Base-by-base conservation (phyloP, 2,113 vertebrate genomes). In the Brienomyrus longianalis region DNA sequence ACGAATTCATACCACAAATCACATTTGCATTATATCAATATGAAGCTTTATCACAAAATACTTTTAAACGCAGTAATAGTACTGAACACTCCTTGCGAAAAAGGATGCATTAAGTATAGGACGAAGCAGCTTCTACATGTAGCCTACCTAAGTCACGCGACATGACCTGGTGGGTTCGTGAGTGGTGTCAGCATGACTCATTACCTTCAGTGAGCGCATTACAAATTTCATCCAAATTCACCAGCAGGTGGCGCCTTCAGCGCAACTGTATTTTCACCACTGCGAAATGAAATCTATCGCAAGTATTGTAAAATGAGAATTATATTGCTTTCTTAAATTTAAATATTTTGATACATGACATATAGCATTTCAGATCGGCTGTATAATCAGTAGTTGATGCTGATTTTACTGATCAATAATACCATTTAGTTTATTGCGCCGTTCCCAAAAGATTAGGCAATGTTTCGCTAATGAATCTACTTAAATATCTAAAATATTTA, bases 221-320 rank as follows among this genome's bases (percentile, higher is more conserved):
- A 35, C 27, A 39, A 54, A 86, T 31, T 87, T 17, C 51, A 39
- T 54, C 51, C 31, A 35, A 84, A 47, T 23, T 87, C 43, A 86
- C 70, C 90, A 88, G 86, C 70, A 90, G 90, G 35, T 52, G 90
- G 86, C 90, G 62, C 62, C 31, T 59, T 86, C 2, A 8, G 4
- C 47, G 11, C 35, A 27, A 66, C 70, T 83, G 48, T 84, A n/a
- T 35, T 59, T 39, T 84, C 50, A 47, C 17, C 83, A 47, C 19
- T 1, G 83, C 19, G 83, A 23, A n/a, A 84, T 23, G 39, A 23
- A 23, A n/a, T 54, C 15, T 10, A 5, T 5, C 11, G n/a, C 6
- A n/a, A 86, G 23, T 47, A 48, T 27, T 27, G 5, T 86, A 86
- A 86, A 50, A 52, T 86, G 83, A 48, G 83, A 59, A n/a, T 56